Evolutionary conservation across 2,888 invertebrate genomes (phyloP).

Genomic region (Callosobruchus maculatus): DNA sequence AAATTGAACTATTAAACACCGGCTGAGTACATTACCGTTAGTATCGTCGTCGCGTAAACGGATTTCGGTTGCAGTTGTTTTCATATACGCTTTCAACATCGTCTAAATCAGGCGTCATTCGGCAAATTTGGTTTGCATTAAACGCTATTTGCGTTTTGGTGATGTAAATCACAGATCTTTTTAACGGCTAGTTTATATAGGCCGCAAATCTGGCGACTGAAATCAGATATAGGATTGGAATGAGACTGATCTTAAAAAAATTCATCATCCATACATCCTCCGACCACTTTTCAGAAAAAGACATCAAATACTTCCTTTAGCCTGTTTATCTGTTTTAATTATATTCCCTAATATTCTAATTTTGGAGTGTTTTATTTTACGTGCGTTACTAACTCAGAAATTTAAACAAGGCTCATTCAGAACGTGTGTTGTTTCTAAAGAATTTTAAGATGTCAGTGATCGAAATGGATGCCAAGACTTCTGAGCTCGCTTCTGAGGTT

Average conservation of each 20-base stretch:
- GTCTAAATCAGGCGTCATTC: not conserved
- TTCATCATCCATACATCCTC: constrained; percentile 76
- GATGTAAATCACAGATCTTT: not conserved
- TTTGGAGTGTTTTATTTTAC: not conserved
- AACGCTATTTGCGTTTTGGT: not conserved
- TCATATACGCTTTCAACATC: not conserved
- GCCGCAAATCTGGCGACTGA: constrained; percentile 56
- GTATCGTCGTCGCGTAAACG: not conserved
- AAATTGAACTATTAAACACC: too few species aligned
- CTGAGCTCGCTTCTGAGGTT: constrained; percentile 11
- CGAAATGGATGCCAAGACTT: constrained; percentile 24
- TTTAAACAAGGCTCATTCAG: constrained; percentile 14
- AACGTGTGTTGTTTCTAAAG: constrained; percentile 25
- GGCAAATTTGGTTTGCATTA: not conserved
- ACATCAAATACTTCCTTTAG: constrained; percentile 16
- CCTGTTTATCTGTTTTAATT: constrained; percentile 10
- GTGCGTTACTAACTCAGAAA: not conserved
- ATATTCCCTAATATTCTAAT: not conserved
- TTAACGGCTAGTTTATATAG: constrained; percentile 6
- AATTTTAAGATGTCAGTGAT: constrained; percentile 3
- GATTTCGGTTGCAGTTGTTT: not conserved
- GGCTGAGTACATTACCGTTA: too few species aligned
- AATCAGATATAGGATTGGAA: constrained; percentile 66
- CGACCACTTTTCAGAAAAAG: constrained; percentile 65
- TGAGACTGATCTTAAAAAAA: constrained; percentile 70